Percentiles rank a stretch among this genome's conserved stretches.
Conservation (phyloP, 2,797 vertebrate genomes). For the Pseudopleuronectes americanus region DNA sequence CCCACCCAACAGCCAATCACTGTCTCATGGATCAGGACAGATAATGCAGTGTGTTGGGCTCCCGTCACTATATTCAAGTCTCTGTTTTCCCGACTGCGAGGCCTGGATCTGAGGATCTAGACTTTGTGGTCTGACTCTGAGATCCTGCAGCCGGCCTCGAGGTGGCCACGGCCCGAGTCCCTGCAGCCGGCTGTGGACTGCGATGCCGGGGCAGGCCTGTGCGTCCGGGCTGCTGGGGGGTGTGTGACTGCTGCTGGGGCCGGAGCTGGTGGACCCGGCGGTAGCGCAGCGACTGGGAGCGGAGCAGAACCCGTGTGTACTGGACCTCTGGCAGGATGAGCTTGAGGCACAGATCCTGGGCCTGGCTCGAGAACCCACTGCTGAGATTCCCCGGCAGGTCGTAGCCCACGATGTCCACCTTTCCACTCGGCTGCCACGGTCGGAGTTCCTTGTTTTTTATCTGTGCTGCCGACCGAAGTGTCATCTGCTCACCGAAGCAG, state of each 20-base stretch:
- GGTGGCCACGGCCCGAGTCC: background rate
- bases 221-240: slow-evolving; percentile 39
- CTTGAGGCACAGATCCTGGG: slow-evolving; percentile 86
- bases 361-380: slow-evolving; percentile 35
- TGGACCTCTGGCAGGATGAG: slow-evolving; percentile 89
- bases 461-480: slow-evolving; percentile 82
- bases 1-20: background rate
- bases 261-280: slow-evolving; percentile 56
- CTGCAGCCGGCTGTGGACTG: slow-evolving; percentile 25
- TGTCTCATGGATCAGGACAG: slow-evolving; percentile 9
- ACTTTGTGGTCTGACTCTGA: slow-evolving; percentile 29
- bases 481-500: slow-evolving; percentile 82
- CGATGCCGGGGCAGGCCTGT: slow-evolving; percentile 46
- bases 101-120: slow-evolving; percentile 42
- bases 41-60: slow-evolving; percentile 56
- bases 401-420: slow-evolving; percentile 89
- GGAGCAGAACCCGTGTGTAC: slow-evolving; percentile 84
- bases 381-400: slow-evolving; percentile 84
- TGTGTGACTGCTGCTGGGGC: slow-evolving; percentile 37
- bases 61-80: slow-evolving; percentile 27
- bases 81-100: slow-evolving; percentile 33
- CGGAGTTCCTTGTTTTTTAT: slow-evolving; percentile 89
- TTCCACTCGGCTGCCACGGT: slow-evolving; percentile 88
- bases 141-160: too few species aligned
- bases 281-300: slow-evolving; percentile 82